Evolutionary conservation across 1,140 invertebrate genomes (phyloP).

Genomic region (Drosophila asahinai): DNA sequence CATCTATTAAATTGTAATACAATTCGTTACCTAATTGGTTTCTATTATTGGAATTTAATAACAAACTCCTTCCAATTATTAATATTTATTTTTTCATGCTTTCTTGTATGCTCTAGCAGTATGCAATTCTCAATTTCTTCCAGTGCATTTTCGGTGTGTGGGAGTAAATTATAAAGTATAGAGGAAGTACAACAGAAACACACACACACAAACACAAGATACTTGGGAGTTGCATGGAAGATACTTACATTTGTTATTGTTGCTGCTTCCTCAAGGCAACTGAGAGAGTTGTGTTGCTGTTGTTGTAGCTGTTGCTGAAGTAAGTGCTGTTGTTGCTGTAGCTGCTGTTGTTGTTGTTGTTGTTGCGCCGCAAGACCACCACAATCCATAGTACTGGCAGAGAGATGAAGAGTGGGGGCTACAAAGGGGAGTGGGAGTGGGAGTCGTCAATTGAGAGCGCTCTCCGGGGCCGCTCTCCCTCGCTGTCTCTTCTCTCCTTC

Average conservation of each 20-base stretch:
- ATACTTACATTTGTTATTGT: conserved; percentile 82
- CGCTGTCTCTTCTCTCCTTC: conserved; percentile 5
- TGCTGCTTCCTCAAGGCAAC: conserved; percentile 75
- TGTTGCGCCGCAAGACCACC: conserved; percentile 78
- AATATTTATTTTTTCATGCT: neutral
- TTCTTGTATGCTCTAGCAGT: neutral
- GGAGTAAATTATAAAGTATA: conserved; percentile 72
- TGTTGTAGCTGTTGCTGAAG: conserved; percentile 58
- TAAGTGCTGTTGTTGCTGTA: conserved; percentile 44
- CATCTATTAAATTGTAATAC: no score
- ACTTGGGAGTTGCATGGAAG: conserved; percentile 22
- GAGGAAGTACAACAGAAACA: conserved; percentile 66
- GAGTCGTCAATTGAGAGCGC: conserved; percentile 42
- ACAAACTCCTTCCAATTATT: conserved; percentile 6
- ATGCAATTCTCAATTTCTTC: neutral
- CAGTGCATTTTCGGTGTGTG: conserved; percentile 48
- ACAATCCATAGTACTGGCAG: conserved; percentile 75
- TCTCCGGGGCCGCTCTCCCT: conserved; percentile 25
- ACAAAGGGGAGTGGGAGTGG: conserved; percentile 36
- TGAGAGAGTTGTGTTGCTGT: conserved; percentile 64
- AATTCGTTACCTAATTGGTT: neutral
- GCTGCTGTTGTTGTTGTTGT: conserved; percentile 64
- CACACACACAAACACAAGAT: conserved; percentile 14
- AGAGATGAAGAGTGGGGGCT: conserved; percentile 23
- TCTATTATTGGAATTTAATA: neutral